Conservation (phyloP, 2,113 vertebrate genomes). For the Mus spicilegus region DNA sequence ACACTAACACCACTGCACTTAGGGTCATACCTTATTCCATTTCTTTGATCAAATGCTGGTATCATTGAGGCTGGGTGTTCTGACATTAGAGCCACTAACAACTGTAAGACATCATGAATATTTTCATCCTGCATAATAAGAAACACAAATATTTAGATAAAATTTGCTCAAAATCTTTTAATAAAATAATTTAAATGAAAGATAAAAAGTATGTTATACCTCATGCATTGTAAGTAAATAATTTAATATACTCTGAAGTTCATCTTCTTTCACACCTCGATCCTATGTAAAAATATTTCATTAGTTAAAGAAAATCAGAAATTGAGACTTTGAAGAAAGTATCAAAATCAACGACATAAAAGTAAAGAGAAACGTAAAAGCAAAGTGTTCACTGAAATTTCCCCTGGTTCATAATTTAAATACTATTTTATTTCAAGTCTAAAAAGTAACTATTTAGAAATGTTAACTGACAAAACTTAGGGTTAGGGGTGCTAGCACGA, state of each 20-base stretch:
- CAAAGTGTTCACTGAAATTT: neutral
- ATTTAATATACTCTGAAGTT: slow-evolving; percentile 98
- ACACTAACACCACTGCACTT: neutral
- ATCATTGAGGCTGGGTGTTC: slow-evolving; percentile 99
- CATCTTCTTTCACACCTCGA: slow-evolving; percentile 98
- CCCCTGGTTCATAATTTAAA: neutral
- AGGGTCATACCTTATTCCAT: slow-evolving; percentile 95
- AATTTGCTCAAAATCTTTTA: slow-evolving; percentile 53
- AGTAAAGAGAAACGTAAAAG: neutral
- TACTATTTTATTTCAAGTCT: neutral
- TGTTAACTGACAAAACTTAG: neutral
- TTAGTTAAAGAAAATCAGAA: slow-evolving; percentile 67
- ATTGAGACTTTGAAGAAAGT: slow-evolving; percentile 27
- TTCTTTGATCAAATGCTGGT: slow-evolving; percentile 98
- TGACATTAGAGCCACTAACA: slow-evolving; percentile 98
- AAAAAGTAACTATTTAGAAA: slow-evolving; percentile 29
- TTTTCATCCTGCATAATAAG: slow-evolving; percentile 94
- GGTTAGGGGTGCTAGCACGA: neutral
- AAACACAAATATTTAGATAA: slow-evolving; percentile 76
- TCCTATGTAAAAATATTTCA: slow-evolving; percentile 87
- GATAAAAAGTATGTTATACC: slow-evolving; percentile 86
- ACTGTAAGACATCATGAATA: slow-evolving; percentile 97
- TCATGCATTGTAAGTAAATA: slow-evolving; percentile 99
- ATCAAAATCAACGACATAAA: slow-evolving; percentile 22
- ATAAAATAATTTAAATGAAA: slow-evolving; percentile 71